phyloP scores from a whole-genome alignment of 2,113 vertebrate species.

The Pseudorasbora parva region DNA sequence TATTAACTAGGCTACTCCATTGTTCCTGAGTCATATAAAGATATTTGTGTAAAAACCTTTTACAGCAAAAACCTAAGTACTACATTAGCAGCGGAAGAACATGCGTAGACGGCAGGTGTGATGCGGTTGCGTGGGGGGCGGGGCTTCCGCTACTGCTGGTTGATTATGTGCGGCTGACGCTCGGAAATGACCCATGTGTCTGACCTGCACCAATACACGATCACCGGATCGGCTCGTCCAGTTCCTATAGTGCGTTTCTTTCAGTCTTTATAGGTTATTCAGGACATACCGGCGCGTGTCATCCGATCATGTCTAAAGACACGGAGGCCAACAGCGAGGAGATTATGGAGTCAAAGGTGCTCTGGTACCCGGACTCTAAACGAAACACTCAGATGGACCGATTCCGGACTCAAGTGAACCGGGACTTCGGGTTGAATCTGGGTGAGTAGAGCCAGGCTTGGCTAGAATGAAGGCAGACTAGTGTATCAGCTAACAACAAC shows the following conservation, averaged over 20 bases:
- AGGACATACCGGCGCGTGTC: neutral
- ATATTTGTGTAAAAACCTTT: neutral
- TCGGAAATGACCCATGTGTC: constrained; percentile 41
- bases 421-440: constrained; percentile 81
- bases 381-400: constrained; percentile 89
- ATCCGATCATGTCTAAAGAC: constrained; percentile 82
- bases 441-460: constrained; percentile 77
- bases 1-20: too few species aligned
- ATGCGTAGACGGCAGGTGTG: neutral
- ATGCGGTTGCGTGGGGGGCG: constrained; percentile 13
- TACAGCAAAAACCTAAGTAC: neutral
- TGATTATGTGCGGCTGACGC: constrained; percentile 34
- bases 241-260: rapidly evolving
- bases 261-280: neutral
- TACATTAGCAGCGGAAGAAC: constrained; percentile 13
- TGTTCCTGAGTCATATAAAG: too few species aligned
- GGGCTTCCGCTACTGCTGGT: neutral
- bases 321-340: constrained; percentile 74
- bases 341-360: constrained; percentile 87
- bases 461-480: constrained; percentile 11
- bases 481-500: neutral
- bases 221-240: neutral
- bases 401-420: constrained; percentile 83
- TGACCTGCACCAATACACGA: neutral
- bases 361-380: constrained; percentile 96